Percentiles rank a stretch among this genome's conserved stretches.
phyloP scores from a whole-genome alignment of 2,113 vertebrate genomes.

The Callopanchax toddi region DNA sequence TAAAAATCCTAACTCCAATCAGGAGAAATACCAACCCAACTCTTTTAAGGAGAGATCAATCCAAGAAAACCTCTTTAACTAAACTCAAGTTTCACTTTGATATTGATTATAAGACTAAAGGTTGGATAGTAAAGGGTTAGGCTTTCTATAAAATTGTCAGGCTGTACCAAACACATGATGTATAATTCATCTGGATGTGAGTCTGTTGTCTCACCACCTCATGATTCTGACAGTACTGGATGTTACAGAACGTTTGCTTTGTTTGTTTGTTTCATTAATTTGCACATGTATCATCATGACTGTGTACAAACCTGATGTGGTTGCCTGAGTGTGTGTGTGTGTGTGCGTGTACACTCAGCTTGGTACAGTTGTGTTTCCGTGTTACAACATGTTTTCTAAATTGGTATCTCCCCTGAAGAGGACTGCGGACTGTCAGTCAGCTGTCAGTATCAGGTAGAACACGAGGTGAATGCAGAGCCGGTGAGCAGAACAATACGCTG shows the following conservation, averaged over 20 bases:
- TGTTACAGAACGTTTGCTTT: not conserved
- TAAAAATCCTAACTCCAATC: too few relatives aligned
- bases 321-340: not conserved
- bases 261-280: constrained; percentile 11
- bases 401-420: constrained; percentile 23
- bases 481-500: constrained; percentile 1
- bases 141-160: too few relatives aligned
- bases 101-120: too few relatives aligned
- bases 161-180: too few relatives aligned
- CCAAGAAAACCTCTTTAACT: too few relatives aligned
- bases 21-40: too few relatives aligned
- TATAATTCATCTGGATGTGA: too few relatives aligned
- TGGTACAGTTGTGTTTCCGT: constrained; percentile 11
- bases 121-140: too few relatives aligned
- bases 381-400: constrained; percentile 20
- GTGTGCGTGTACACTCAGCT: not conserved
- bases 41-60: too few relatives aligned
- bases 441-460: constrained; percentile 26
- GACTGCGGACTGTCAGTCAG: constrained; percentile 37
- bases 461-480: constrained; percentile 24
- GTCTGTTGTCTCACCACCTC: not conserved
- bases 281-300: not conserved
- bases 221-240: not conserved
- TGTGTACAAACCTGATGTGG: not conserved
- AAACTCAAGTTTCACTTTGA: too few relatives aligned